A percentile compares a stretch with the other conserved stretches of the same genome.
Evolutionary conservation across 2,113 vertebrate genomes (phyloP).

Genomic region (Alosa alosa): DNA sequence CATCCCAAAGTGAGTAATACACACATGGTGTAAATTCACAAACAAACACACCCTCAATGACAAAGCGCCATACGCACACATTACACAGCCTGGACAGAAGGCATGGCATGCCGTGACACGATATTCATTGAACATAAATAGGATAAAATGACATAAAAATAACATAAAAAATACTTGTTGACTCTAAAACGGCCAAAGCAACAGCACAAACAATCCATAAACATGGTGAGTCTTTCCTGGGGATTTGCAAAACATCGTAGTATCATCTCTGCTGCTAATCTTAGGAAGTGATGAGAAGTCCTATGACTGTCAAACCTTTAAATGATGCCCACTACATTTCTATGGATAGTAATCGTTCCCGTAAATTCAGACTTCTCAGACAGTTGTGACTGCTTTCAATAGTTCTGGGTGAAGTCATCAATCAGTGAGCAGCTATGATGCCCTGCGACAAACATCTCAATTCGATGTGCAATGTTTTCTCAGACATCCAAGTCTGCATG

Average conservation of each 20-base stretch:
- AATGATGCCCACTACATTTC: background rate
- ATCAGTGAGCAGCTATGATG: background rate
- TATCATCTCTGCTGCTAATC: background rate
- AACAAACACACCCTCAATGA: background rate
- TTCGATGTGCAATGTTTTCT: slow-evolving; percentile 2
- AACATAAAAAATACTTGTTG: background rate
- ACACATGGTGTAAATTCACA: background rate
- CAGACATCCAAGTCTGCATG: background rate
- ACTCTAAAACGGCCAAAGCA: background rate
- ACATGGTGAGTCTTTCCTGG: background rate
- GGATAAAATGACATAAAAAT: background rate
- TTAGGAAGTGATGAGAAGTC: background rate
- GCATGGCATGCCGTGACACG: background rate
- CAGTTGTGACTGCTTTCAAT: background rate
- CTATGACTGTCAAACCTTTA: background rate
- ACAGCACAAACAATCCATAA: background rate
- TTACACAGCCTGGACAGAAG: background rate
- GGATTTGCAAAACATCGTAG: background rate
- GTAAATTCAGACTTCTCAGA: background rate
- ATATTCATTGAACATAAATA: background rate
- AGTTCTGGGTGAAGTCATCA: background rate
- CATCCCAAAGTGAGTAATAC: background rate
- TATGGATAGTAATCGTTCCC: background rate
- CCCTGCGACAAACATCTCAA: slow-evolving; percentile 1
- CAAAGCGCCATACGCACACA: background rate